Evolutionary conservation across 2,888 invertebrate genomes (phyloP).

Genomic region (Stenotaenia linearis): DNA sequence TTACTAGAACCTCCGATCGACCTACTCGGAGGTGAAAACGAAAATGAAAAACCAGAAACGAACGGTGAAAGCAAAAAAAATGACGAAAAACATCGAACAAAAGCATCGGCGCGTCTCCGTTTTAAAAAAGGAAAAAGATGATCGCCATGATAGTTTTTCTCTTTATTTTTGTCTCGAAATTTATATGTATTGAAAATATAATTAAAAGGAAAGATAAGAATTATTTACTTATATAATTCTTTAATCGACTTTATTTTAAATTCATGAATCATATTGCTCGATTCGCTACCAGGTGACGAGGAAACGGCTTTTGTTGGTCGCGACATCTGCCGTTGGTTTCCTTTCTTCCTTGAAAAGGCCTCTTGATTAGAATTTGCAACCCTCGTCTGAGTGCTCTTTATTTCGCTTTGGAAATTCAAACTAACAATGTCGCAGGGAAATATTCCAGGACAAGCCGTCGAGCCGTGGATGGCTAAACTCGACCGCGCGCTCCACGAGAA

Average conservation of each 20-base stretch:
- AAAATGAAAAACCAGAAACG: constrained; percentile 39
- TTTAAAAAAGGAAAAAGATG: constrained; percentile 59
- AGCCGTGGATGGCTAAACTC: constrained; percentile 24
- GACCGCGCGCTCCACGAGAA: neutral
- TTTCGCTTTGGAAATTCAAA: neutral
- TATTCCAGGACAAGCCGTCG: constrained; percentile 22
- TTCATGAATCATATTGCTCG: no score
- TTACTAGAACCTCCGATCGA: constrained; percentile 55
- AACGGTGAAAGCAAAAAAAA: constrained; percentile 45
- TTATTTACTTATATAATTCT: neutral
- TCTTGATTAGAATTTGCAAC: neutral
- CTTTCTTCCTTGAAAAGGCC: neutral
- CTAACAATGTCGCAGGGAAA: neutral
- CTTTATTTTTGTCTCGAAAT: no score
- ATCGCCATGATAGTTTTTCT: no score
- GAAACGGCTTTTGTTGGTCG: neutral
- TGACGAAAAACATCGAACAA: constrained; percentile 52
- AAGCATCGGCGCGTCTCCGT: constrained; percentile 68
- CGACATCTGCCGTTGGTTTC: no score
- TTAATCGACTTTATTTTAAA: no score
- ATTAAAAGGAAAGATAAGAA: neutral
- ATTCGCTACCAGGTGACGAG: neutral
- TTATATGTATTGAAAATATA: neutral
- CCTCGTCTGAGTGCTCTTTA: neutral
- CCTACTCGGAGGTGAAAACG: constrained; percentile 45